Conservation (phyloP, 2,797 vertebrate genomes). For the Enteromius thamalakanensis region DNA sequence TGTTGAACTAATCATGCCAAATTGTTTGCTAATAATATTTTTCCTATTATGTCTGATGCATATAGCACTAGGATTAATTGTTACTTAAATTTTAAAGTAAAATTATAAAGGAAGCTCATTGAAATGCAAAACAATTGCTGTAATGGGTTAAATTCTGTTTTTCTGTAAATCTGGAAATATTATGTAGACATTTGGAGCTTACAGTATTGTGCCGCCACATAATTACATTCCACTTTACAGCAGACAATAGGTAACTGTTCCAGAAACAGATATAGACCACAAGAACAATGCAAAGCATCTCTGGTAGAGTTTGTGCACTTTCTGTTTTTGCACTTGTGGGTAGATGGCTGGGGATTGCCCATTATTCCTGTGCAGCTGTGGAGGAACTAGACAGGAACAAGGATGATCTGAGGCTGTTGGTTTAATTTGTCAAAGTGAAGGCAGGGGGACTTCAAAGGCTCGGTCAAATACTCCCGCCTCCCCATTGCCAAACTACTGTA, state of each 20-base stretch:
- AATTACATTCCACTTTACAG: background rate
- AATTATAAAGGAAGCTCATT: background rate
- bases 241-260: slow-evolving; percentile 39
- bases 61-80: no score
- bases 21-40: background rate
- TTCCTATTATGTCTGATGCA: no score
- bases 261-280: slow-evolving; percentile 22
- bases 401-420: slow-evolving; percentile 46
- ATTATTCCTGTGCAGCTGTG: slow-evolving; percentile 39
- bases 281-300: slow-evolving; percentile 30
- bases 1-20: background rate
- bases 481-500: slow-evolving; percentile 29
- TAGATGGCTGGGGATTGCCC: slow-evolving; percentile 29
- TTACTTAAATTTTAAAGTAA: background rate
- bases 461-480: slow-evolving; percentile 24
- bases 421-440: slow-evolving; percentile 55
- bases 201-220: background rate
- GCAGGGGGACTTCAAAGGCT: slow-evolving; percentile 49
- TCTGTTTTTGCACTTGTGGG: slow-evolving; percentile 21
- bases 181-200: background rate
- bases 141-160: background rate
- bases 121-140: background rate
- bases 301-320: slow-evolving; percentile 8
- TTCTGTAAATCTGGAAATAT: background rate
- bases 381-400: slow-evolving; percentile 14